Evolutionary conservation across 2,113 vertebrate species (phyloP).

Genomic region (Festucalex cinctus): DNA sequence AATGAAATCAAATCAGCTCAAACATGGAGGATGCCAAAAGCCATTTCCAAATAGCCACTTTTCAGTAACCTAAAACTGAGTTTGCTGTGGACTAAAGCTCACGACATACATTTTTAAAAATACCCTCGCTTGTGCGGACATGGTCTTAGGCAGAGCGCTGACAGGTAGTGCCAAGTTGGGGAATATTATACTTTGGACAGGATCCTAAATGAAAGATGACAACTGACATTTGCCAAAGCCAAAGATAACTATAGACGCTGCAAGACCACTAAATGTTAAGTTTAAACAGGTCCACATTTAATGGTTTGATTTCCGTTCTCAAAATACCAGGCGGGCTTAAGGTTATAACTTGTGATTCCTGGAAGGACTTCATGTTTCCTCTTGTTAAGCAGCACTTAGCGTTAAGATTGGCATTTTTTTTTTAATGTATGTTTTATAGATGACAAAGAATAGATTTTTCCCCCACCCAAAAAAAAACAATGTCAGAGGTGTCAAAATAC

Average conservation of each 20-base stretch:
- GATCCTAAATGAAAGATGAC: constrained; percentile 13
- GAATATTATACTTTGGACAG: constrained; percentile 11
- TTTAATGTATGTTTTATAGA: constrained; percentile 1
- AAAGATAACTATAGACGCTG: neutral
- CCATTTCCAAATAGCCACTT: neutral
- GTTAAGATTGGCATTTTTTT: constrained; percentile 11
- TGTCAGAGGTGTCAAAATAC: constrained; percentile 20
- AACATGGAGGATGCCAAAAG: neutral
- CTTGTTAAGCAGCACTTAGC: constrained; percentile 2
- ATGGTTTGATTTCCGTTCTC: constrained; percentile 25
- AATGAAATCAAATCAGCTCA: neutral
- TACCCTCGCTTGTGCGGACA: neutral
- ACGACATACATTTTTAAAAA: neutral
- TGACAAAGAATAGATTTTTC: constrained; percentile 13
- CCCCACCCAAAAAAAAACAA: neutral
- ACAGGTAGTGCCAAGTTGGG: constrained; percentile 19
- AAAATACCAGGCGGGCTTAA: constrained; percentile 13
- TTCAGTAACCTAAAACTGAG: neutral
- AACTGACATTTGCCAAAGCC: constrained; percentile 6
- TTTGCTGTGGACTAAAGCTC: neutral
- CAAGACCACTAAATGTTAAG: constrained; percentile 4
- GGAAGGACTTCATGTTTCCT: constrained; percentile 21
- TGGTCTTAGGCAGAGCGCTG: neutral
- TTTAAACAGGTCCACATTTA: constrained; percentile 14
- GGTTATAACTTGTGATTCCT: constrained; percentile 24